Evolutionary conservation across 2,113 vertebrate species (phyloP).

Genomic region (Carlito syrichta): DNA sequence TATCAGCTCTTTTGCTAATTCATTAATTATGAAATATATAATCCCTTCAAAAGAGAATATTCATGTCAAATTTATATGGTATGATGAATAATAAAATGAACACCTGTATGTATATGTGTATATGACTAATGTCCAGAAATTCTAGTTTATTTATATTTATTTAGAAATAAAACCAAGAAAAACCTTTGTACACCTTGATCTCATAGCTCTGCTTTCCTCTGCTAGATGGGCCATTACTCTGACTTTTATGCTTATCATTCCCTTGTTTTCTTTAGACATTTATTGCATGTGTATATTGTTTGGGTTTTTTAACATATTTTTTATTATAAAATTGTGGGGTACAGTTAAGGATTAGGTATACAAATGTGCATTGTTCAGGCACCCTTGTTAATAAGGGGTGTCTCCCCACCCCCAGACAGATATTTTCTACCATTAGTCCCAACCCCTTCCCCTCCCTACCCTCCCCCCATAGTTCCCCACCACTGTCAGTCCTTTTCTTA

Average conservation of each 20-base stretch:
- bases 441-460: too few relatives aligned
- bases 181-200: background rate
- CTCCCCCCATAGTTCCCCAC: too few relatives aligned
- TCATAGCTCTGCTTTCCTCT: background rate
- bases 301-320: too few relatives aligned
- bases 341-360: too few relatives aligned
- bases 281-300: background rate
- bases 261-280: background rate
- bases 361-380: too few relatives aligned
- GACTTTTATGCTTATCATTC: background rate
- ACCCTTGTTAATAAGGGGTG: too few relatives aligned
- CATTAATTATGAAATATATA: background rate
- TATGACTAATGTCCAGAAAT: background rate
- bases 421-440: too few relatives aligned
- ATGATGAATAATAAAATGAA: conserved; percentile 18
- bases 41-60: background rate
- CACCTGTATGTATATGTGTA: background rate
- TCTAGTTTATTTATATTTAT: too few relatives aligned
- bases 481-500: too few relatives aligned
- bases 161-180: background rate
- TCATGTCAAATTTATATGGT: too few relatives aligned
- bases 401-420: too few relatives aligned
- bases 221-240: background rate
- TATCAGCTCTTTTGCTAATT: background rate
- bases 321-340: too few relatives aligned